These are phyloP conservation scores for Hirtodrosophila histrioides DNA, from an alignment of 2,888 invertebrate species.

Conservation along the genomic window DNA sequence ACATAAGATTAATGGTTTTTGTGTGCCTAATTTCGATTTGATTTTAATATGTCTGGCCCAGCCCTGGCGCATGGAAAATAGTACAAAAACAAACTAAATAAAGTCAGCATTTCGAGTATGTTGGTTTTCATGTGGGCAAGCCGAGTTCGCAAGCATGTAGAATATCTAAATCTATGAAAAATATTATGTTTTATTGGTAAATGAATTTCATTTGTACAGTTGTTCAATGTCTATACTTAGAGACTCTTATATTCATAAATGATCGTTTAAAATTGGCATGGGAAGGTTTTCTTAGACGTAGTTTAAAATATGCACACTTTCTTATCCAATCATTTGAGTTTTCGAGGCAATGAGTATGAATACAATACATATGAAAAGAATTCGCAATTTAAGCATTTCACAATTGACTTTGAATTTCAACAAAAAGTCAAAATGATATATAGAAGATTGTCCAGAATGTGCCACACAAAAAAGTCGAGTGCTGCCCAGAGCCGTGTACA, in stretches of 20 bases:
- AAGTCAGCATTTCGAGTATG: conserved; percentile 17
- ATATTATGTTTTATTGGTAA: conserved; percentile 1
- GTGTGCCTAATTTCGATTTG: conserved; percentile 76
- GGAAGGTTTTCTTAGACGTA: no score
- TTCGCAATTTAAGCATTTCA: background rate
- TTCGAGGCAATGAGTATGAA: no score
- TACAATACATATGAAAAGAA: no score
- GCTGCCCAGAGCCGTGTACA: conserved; percentile 9
- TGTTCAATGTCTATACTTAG: conserved; percentile 19
- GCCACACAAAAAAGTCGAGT: background rate
- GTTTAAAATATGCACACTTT: no score
- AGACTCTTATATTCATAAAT: background rate
- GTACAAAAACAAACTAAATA: conserved; percentile 19
- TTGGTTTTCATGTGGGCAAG: conserved; percentile 43
- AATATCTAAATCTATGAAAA: background rate
- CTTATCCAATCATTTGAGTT: no score
- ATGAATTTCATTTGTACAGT: background rate
- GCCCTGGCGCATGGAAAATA: conserved; percentile 34
- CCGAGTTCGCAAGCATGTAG: conserved; percentile 21
- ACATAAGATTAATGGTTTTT: conserved; percentile 66
- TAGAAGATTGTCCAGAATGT: background rate
- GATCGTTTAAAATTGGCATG: no score
- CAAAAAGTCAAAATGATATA: no score
- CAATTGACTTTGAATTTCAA: background rate
- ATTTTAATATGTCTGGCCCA: conserved; percentile 58